Evolutionary conservation across 2,888 invertebrate genomes (phyloP).

Genomic region (Hypercompe scribonia): DNA sequence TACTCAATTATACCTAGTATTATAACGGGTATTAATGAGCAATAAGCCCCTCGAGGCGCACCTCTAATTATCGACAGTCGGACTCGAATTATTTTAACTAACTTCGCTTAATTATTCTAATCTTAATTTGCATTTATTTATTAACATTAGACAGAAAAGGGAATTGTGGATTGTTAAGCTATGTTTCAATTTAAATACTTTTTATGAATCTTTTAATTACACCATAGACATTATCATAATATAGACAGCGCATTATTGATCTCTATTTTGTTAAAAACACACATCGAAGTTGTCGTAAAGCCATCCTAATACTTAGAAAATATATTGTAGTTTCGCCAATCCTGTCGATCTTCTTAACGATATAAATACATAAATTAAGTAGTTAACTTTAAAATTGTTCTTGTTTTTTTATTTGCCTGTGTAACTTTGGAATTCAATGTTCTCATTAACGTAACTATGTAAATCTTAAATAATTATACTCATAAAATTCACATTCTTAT

Average conservation of each 20-base stretch:
- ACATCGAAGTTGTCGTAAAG: neutral
- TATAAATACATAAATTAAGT: no score
- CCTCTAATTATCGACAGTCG: constrained; percentile 45
- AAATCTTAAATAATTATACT: no score
- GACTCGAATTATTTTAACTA: constrained; percentile 43
- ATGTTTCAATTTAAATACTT: neutral
- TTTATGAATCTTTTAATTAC: neutral
- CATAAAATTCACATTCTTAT: no score
- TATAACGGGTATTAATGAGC: constrained; percentile 50
- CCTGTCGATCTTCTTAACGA: no score
- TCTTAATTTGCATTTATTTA: constrained; percentile 30
- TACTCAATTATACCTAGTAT: constrained; percentile 36
- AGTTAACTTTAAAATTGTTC: no score
- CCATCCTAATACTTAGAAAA: neutral
- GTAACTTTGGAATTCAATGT: no score
- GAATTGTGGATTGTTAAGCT: neutral
- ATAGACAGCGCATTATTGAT: neutral
- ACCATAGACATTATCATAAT: neutral
- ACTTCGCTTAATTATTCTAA: constrained; percentile 30
- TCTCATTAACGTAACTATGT: no score
- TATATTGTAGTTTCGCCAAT: neutral
- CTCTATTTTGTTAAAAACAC: neutral
- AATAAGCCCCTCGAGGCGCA: constrained; percentile 48
- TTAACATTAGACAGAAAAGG: constrained; percentile 4
- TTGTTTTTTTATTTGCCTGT: no score